phyloP scores from a whole-genome alignment of 2,888 invertebrate genomes.

The Microctonus brassicae region DNA sequence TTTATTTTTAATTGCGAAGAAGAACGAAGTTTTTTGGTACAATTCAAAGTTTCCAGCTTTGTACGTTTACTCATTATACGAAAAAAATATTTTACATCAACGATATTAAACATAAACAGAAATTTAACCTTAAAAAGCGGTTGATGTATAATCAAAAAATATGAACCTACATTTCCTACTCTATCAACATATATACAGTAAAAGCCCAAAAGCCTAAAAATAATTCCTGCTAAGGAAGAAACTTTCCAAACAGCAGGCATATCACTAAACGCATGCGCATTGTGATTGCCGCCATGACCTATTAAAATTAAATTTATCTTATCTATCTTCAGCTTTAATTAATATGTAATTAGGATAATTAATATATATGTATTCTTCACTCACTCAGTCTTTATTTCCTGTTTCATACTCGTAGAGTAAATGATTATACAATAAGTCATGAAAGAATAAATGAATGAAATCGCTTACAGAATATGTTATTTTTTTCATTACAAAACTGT shows the following conservation, averaged over 20 bases:
- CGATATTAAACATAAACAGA: background rate
- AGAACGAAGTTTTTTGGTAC: slow-evolving; percentile 5
- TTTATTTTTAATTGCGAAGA: background rate
- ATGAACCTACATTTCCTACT: background rate
- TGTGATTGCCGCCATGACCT: background rate
- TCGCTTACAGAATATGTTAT: background rate
- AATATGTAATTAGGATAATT: too few species aligned
- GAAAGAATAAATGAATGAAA: slow-evolving; percentile 11
- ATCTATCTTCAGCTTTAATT: too few species aligned
- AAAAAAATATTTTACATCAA: slow-evolving; percentile 5
- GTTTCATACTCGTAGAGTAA: slow-evolving; percentile 35
- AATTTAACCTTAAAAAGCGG: too few species aligned
- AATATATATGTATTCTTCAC: slow-evolving; percentile 25
- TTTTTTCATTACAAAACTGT: background rate
- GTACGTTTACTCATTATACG: slow-evolving; percentile 50
- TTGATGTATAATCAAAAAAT: too few species aligned
- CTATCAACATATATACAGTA: too few species aligned
- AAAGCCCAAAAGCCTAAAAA: too few species aligned
- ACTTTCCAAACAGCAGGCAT: too few species aligned
- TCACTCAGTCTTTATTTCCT: slow-evolving; percentile 50
- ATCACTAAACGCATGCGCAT: background rate
- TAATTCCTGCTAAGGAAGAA: background rate
- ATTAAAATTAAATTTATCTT: background rate
- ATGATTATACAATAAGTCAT: slow-evolving; percentile 18
- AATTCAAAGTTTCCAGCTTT: slow-evolving; percentile 40